Evolutionary conservation across 2,113 vertebrate species (phyloP), one percentile per base, ranked within the genome.

Genomic region (Campylomormyrus tamandua): DNA sequence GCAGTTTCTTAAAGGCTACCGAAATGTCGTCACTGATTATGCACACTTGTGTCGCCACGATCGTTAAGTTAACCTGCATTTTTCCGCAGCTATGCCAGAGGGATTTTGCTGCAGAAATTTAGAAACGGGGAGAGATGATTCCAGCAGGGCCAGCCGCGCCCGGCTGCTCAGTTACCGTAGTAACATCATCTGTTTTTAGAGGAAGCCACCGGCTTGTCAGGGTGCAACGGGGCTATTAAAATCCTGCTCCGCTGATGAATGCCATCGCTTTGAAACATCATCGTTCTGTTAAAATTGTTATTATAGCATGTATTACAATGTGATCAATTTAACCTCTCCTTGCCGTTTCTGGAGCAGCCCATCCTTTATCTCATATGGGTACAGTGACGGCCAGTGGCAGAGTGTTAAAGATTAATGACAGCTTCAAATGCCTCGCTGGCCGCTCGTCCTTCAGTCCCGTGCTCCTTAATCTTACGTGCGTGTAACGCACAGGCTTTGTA

Each of bases 121-220:
- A 91, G 53, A 92, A 90, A 45, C 86, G 62, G 88, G 92, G 92
- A 91, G 93, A 92, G 89, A 89, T 46, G 90, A 48, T 89, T 80
- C 93, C 92, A 92, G 93, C 93, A 91, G 89, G 94, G 94, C 94
- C 95, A 94, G 94, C 93, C 94, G 94, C 94, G 87, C 91, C 48
- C 27, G 90, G 90, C 90, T 92, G 90, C 93, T 86, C 89, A 90
- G 96, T 96, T 96, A 88, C 96, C 95, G 90, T 95, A 94, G 94
- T 93, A 96, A 96, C 95, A 0, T 93, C 93, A 94, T 94, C 93
- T 94, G 93, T 94, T 94, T 93, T 90, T 92, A 93, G 93, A 94
- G 93, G 92, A 90, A 45, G 48, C 87, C 49, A 83, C 48, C 27
- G 27, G 45, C 24, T 70, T 84, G 87, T 88, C 77, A 84, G 53